A percentile compares a stretch with the other conserved stretches of the same genome.
phyloP scores from a whole-genome alignment of 2,113 vertebrate genomes.

The Ammodytes marinus region DNA sequence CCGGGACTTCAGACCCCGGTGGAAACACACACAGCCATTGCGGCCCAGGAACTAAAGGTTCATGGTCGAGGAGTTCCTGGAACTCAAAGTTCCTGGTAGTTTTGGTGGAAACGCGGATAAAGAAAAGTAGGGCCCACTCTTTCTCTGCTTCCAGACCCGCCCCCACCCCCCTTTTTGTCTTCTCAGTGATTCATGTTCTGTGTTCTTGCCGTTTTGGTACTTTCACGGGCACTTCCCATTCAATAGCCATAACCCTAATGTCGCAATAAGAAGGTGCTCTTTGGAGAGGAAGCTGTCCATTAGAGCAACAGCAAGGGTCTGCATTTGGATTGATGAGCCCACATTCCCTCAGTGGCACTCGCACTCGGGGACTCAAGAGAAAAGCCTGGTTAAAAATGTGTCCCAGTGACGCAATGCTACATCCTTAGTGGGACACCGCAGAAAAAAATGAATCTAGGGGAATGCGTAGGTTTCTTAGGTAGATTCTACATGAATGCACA shows the following conservation, averaged over 20 bases:
- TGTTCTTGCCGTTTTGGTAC: neutral
- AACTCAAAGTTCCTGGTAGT: too few species aligned
- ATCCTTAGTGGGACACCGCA: slow-evolving; percentile 44
- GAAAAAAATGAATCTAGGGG: slow-evolving; percentile 21
- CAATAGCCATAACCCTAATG: slow-evolving; percentile 42
- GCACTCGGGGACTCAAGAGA: slow-evolving; percentile 33
- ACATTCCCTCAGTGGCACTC: slow-evolving; percentile 13
- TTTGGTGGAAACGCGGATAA: too few species aligned
- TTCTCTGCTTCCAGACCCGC: neutral
- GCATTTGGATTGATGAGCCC: slow-evolving; percentile 45
- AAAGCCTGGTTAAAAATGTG: slow-evolving; percentile 33
- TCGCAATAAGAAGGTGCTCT: slow-evolving; percentile 24
- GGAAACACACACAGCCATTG: too few species aligned
- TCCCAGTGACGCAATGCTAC: slow-evolving; percentile 55
- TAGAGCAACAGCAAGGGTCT: neutral
- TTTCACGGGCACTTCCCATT: slow-evolving; percentile 12
- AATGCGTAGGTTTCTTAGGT: slow-evolving; percentile 4
- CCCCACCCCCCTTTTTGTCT: neutral
- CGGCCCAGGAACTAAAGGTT: too few species aligned
- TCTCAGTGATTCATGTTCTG: slow-evolving; percentile 32
- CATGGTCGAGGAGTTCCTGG: too few species aligned
- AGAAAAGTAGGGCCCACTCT: too few species aligned
- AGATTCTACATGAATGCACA: slow-evolving; percentile 51
- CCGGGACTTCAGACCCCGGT: too few species aligned
- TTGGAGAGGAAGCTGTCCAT: slow-evolving; percentile 38